Evolutionary conservation across 2,888 invertebrate species (phyloP).

Genomic region (Serrognathus titanus): DNA sequence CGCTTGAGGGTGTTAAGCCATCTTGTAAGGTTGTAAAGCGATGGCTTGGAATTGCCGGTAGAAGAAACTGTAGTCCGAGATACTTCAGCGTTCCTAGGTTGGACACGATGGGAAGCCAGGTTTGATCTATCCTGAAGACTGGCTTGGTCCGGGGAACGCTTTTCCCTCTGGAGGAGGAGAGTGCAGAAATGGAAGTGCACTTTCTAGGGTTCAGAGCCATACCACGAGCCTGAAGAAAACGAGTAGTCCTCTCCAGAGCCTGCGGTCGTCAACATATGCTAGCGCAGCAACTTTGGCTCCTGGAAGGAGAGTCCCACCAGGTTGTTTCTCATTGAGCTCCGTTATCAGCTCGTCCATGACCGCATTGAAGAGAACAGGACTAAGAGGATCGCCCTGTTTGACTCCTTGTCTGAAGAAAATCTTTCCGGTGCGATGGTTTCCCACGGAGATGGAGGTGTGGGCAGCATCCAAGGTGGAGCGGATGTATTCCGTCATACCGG

Average conservation of each 20-base stretch:
- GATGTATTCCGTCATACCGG: slow-evolving; percentile 33
- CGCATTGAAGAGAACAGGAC: slow-evolving; percentile 29
- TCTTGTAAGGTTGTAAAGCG: slow-evolving; percentile 8
- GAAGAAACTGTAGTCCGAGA: slow-evolving; percentile 34
- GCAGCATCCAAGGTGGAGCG: slow-evolving; percentile 27
- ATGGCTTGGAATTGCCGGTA: slow-evolving; percentile 23
- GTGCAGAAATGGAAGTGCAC: slow-evolving; percentile 7
- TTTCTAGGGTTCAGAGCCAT: slow-evolving; percentile 25
- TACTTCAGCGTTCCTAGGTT: slow-evolving; percentile 18
- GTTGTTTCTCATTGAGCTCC: not conserved
- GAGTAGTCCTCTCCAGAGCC: not conserved
- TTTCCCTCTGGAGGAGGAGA: slow-evolving; percentile 4
- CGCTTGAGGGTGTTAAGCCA: slow-evolving; percentile 30
- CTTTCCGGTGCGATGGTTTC: not conserved
- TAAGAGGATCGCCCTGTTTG: slow-evolving; percentile 44
- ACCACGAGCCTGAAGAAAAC: slow-evolving; percentile 21
- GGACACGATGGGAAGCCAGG: slow-evolving; percentile 2
- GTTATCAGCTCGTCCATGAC: slow-evolving; percentile 31
- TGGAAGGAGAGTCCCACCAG: slow-evolving; percentile 16
- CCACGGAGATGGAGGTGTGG: slow-evolving; percentile 26
- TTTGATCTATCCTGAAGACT: not conserved
- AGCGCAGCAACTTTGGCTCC: slow-evolving; percentile 26
- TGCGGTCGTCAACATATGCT: slow-evolving; percentile 43
- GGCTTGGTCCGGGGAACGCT: slow-evolving; percentile 8
- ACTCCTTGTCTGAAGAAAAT: slow-evolving; percentile 36